Percentiles rank a stretch among this genome's conserved stretches.
Evolutionary conservation across 2,113 vertebrate genomes (phyloP).

Genomic region (Strix uralensis): DNA sequence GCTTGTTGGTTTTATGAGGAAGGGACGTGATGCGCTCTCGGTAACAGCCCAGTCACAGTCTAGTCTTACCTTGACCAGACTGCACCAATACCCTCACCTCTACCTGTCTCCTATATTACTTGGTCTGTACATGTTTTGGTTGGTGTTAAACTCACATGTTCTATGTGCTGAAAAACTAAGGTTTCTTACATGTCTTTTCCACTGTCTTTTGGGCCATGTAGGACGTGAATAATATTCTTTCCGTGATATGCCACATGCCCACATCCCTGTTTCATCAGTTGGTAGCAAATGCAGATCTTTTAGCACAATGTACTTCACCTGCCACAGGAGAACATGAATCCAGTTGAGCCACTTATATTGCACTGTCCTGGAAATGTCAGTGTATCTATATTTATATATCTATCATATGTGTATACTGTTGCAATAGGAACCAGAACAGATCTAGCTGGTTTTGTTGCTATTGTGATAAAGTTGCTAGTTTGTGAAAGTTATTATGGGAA

Average conservation of each 20-base stretch:
- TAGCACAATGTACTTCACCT: not conserved
- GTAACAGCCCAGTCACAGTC: not conserved
- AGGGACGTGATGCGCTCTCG: not conserved
- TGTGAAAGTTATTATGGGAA: not conserved
- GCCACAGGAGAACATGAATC: not conserved
- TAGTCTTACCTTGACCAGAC: not conserved
- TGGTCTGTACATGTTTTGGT: not conserved
- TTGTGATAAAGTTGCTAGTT: not conserved
- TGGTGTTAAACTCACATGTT: not conserved
- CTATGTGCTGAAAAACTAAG: not conserved
- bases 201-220: not conserved
- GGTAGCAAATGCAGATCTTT: not conserved
- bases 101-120: not conserved
- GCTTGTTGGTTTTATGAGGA: not conserved
- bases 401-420: not conserved
- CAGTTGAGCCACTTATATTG: not conserved
- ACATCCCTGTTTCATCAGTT: not conserved
- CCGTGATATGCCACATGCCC: not conserved
- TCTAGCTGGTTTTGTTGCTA: conserved; percentile 9
- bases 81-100: not conserved
- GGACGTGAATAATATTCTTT: not conserved
- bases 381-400: not conserved
- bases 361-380: not conserved
- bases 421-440: not conserved
- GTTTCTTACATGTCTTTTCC: not conserved